phyloP scores from a whole-genome alignment of 2,113 vertebrate species.

The Pycnonotus jocosus region DNA sequence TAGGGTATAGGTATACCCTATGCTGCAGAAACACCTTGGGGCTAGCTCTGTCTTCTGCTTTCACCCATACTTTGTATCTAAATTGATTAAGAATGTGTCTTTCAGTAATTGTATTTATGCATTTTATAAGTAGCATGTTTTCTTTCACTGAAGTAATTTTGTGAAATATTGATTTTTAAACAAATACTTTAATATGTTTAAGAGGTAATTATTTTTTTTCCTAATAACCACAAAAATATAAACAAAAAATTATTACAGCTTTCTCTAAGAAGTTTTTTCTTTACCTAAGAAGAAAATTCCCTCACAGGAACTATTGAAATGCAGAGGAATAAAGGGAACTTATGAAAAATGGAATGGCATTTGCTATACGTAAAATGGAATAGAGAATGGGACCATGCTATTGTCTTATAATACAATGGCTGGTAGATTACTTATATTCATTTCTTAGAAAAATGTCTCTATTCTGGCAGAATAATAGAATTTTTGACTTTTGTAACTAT shows the following conservation, averaged over 20 bases:
- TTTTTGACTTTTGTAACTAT: background rate
- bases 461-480: background rate
- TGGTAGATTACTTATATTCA: background rate
- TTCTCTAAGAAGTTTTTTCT: background rate
- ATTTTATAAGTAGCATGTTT: background rate
- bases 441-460: background rate
- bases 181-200: background rate
- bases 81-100: background rate
- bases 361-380: background rate
- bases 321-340: background rate
- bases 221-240: background rate
- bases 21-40: background rate
- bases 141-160: background rate
- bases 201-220: background rate
- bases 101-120: background rate
- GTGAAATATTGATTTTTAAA: background rate
- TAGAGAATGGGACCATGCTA: accelerated
- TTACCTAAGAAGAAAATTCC: background rate
- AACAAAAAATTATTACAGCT: background rate
- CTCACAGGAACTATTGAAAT: background rate
- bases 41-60: background rate
- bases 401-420: background rate
- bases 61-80: background rate
- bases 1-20: background rate
- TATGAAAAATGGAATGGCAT: background rate